Evolutionary conservation across 2,888 invertebrate species (phyloP), one percentile per base, ranked within the genome.

Genomic region (Noctua fimbriata): DNA sequence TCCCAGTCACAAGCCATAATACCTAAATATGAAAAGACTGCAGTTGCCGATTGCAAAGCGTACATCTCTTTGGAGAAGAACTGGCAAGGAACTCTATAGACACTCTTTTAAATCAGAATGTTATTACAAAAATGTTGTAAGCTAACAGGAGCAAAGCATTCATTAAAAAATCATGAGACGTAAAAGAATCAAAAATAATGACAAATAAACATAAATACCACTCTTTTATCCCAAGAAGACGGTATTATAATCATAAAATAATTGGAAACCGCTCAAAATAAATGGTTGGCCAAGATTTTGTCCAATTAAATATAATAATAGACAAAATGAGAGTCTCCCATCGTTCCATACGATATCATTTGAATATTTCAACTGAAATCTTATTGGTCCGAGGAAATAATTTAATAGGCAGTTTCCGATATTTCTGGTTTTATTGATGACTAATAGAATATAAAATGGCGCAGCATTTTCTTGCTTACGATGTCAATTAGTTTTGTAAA

Each of bases 261-360:
- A 89, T 89, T 89, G 88, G 81, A 86, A 67, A 75, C 77, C 79
- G 47, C 76, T 85, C 77, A 44, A 76, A 78, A 83, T 77, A 79
- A 82, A 84, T 21, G 69, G 63, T 70, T 72, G 65, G 66, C 82
- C 81, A 82, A 75, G 81, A 83, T 84, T 80, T 86, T 76, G 36
- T 81, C 81, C 88, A 89, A 89, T 89, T 88, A 88, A 85, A 77
- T 84, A 81, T 81, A 89, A 89, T 85, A 89, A 87, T 84, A 73
- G 65, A 81, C n/a, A 78, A 81, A 79, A 87, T 81, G 73, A 77
- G 78, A 73, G n/a, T 52, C 47, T 69, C 71, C 69, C 69, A 70
- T 76, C 84, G 66, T 69, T 69, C 75, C 73, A 79, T 60, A 75
- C 83, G 47, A 73, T 74, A 67, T 81, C 44, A 87, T 89, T 89